Conservation (phyloP, 2,888 invertebrate genomes). For the Trichopria drosophilae region DNA sequence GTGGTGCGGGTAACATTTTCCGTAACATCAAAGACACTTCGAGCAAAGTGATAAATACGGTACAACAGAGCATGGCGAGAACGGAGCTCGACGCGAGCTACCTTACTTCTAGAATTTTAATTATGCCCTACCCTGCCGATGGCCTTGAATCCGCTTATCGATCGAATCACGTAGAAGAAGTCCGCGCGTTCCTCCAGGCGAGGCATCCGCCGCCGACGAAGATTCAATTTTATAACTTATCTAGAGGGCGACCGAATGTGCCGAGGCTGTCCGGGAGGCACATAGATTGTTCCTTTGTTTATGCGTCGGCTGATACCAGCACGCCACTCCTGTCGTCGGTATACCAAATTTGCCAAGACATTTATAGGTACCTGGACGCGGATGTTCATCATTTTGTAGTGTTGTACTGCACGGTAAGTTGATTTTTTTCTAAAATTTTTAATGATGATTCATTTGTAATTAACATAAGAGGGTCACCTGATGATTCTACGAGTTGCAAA, state of each 20-base stretch:
- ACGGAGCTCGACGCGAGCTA: conserved; percentile 90
- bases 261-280: conserved; percentile 65
- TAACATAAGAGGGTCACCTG: too few relatives aligned
- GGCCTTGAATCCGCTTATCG: conserved; percentile 91
- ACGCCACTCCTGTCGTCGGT: conserved; percentile 81
- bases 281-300: conserved; percentile 68
- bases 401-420: conserved; percentile 73
- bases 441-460: too few relatives aligned
- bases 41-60: conserved; percentile 94
- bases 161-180: conserved; percentile 91
- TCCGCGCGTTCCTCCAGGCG: conserved; percentile 77
- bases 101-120: conserved; percentile 85
- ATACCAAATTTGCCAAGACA: conserved; percentile 83
- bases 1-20: conserved; percentile 84
- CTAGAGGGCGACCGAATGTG: conserved; percentile 63
- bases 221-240: conserved; percentile 84
- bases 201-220: conserved; percentile 71
- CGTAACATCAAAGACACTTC: conserved; percentile 96
- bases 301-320: conserved; percentile 67
- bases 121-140: conserved; percentile 95
- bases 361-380: conserved; percentile 82
- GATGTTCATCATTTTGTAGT: conserved; percentile 82
- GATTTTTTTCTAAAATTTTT: not conserved
- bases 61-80: conserved; percentile 87
- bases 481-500: too few relatives aligned